A percentile compares a stretch with the other conserved stretches of the same genome.
phyloP scores from a whole-genome alignment of 2,888 invertebrate species.

The Heteromyza rotundicornis region DNA sequence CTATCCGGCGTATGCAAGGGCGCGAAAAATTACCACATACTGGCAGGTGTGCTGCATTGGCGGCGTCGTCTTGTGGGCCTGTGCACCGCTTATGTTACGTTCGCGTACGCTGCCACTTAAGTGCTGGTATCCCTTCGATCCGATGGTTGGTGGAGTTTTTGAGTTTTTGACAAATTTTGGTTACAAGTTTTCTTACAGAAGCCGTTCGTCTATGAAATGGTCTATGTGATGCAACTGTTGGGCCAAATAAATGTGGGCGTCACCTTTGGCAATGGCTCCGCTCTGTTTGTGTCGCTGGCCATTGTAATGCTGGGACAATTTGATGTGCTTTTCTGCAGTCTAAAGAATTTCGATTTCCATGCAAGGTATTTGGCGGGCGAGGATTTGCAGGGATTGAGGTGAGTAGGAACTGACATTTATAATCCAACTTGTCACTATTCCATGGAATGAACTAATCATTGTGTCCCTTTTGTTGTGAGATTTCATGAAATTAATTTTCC shows the following conservation, averaged over 20 bases:
- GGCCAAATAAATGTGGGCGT: slow-evolving; percentile 49
- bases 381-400: slow-evolving; percentile 37
- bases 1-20: slow-evolving; percentile 32
- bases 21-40: slow-evolving; percentile 33
- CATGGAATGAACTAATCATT: too few relatives aligned
- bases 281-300: slow-evolving; percentile 53
- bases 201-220: slow-evolving; percentile 35
- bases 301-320: slow-evolving; percentile 52
- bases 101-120: slow-evolving; percentile 45
- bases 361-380: slow-evolving; percentile 41
- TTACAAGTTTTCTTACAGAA: slow-evolving; percentile 24
- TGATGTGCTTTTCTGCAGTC: slow-evolving; percentile 58
- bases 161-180: too few relatives aligned
- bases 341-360: slow-evolving; percentile 55
- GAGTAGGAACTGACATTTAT: slow-evolving; percentile 25
- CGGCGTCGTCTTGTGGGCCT: slow-evolving; percentile 47
- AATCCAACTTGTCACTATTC: too few relatives aligned
- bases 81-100: slow-evolving; percentile 47
- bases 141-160: slow-evolving; percentile 36
- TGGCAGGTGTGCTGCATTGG: slow-evolving; percentile 46
- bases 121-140: slow-evolving; percentile 60
- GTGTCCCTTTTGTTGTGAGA: too few relatives aligned
- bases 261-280: slow-evolving; percentile 46
- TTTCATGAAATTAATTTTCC: too few relatives aligned
- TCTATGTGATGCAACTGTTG: slow-evolving; percentile 47